Percentiles rank a stretch among this genome's conserved stretches.
These are phyloP conservation scores for Anthrax anthrax DNA, from an alignment of 2,888 invertebrate genomes.

Conservation along the genomic window DNA sequence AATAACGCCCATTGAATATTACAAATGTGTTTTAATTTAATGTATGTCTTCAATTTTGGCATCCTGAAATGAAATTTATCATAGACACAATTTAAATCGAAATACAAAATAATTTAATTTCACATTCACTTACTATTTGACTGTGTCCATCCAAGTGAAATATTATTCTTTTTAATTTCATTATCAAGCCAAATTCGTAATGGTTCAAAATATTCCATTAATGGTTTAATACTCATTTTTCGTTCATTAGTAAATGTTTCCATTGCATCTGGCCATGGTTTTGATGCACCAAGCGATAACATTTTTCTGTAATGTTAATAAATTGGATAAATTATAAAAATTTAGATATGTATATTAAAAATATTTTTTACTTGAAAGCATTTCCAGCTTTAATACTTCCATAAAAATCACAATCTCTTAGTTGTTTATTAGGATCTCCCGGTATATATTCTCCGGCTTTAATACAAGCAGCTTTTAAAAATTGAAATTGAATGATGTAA, in stretches of 20 bases:
- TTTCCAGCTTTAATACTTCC: slow-evolving; percentile 64
- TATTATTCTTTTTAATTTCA: slow-evolving; percentile 56
- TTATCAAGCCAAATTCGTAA: slow-evolving; percentile 57
- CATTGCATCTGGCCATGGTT: slow-evolving; percentile 77
- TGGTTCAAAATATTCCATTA: slow-evolving; percentile 70
- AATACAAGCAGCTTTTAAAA: slow-evolving; percentile 56
- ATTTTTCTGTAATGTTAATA: slow-evolving; percentile 39
- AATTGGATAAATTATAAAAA: neutral
- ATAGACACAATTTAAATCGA: too few relatives aligned
- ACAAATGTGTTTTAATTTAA: too few relatives aligned
- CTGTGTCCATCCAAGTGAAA: slow-evolving; percentile 46
- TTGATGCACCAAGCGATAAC: slow-evolving; percentile 57
- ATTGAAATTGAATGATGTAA: slow-evolving; percentile 66
- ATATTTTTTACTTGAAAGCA: slow-evolving; percentile 41
- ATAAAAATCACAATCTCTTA: slow-evolving; percentile 79
- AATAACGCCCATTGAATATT: too few relatives aligned
- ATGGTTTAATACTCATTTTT: slow-evolving; percentile 57
- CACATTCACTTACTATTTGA: slow-evolving; percentile 23
- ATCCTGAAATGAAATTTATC: too few relatives aligned
- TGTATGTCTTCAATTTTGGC: too few relatives aligned
- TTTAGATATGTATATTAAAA: neutral
- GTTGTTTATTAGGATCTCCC: slow-evolving; percentile 46
- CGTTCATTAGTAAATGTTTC: slow-evolving; percentile 62
- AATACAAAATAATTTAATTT: slow-evolving; percentile 7
- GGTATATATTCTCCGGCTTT: slow-evolving; percentile 67